A percentile compares a stretch with the other conserved stretches of the same genome.
These are phyloP conservation scores for Vidua macroura DNA, from an alignment of 2,113 vertebrate genomes.

Conservation along the genomic window DNA sequence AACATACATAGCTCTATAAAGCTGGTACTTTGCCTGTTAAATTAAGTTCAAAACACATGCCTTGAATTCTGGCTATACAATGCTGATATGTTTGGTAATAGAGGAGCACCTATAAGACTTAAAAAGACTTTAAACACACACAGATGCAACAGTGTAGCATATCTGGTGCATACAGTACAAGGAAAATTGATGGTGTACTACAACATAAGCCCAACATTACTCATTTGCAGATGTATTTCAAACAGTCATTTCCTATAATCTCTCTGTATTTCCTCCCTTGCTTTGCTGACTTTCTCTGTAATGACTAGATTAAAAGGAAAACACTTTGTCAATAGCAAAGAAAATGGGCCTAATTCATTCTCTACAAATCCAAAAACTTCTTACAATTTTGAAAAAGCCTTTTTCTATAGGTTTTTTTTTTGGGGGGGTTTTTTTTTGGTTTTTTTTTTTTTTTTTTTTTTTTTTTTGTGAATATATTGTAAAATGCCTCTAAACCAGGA, in stretches of 20 bases:
- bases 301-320: constrained; percentile 57
- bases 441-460: neutral
- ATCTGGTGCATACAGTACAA: neutral
- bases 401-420: neutral
- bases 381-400: neutral
- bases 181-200: constrained; percentile 28
- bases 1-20: neutral
- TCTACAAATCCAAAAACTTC: constrained; percentile 15
- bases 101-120: neutral
- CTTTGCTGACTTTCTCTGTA: constrained; percentile 45
- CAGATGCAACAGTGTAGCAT: neutral
- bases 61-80: neutral
- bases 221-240: constrained; percentile 62
- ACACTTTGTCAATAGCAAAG: constrained; percentile 51
- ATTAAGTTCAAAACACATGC: neutral
- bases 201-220: constrained; percentile 42
- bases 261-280: constrained; percentile 54
- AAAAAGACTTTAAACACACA: neutral
- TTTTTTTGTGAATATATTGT: neutral
- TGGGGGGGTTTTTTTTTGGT: neutral
- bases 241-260: constrained; percentile 63
- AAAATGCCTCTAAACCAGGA: neutral
- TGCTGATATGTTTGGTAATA: neutral
- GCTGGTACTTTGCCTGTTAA: neutral
- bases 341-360: constrained; percentile 40